A percentile compares a stretch with the other conserved stretches of the same genome.
phyloP scores from a whole-genome alignment of 1,140 invertebrate genomes.

The Drosophila funebris region DNA sequence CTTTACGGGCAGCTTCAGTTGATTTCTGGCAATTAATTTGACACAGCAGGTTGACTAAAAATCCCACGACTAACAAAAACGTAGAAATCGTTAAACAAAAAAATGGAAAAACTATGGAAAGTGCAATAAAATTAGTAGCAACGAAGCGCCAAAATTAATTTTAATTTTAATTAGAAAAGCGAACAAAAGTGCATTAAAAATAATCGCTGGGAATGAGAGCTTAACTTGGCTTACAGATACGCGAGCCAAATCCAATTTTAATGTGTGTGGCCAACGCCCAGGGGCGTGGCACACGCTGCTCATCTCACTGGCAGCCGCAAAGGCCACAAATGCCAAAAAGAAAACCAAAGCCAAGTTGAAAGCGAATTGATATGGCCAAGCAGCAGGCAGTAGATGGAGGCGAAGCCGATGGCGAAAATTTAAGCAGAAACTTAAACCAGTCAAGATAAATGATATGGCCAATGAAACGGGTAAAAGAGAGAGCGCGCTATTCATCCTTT shows the following conservation, averaged over 20 bases:
- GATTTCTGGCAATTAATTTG: slow-evolving; percentile 49
- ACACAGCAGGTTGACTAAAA: slow-evolving; percentile 36
- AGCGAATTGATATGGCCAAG: slow-evolving; percentile 59
- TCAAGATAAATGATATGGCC: slow-evolving; percentile 78
- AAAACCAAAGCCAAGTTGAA: slow-evolving; percentile 40
- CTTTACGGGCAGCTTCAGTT: slow-evolving; percentile 28
- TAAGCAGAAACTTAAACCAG: slow-evolving; percentile 22
- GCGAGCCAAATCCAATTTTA: slow-evolving; percentile 70
- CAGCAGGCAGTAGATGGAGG: slow-evolving; percentile 31
- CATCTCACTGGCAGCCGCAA: slow-evolving; percentile 41
- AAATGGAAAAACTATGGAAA: slow-evolving; percentile 37
- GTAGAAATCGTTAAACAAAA: too few species aligned
- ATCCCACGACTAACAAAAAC: slow-evolving; percentile 8
- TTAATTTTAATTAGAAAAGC: slow-evolving; percentile 71
- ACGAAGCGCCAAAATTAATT: slow-evolving; percentile 64
- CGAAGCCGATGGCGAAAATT: slow-evolving; percentile 2
- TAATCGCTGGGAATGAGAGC: slow-evolving; percentile 46
- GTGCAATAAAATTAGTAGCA: slow-evolving; percentile 63
- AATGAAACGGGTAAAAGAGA: slow-evolving; percentile 45
- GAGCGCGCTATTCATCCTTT: slow-evolving; percentile 15
- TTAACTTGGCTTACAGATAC: slow-evolving; percentile 64
- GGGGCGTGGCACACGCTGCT: slow-evolving; percentile 42
- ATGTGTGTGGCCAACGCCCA: slow-evolving; percentile 39
- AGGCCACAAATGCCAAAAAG: slow-evolving; percentile 63
- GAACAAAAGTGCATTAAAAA: slow-evolving; percentile 56